Conservation (phyloP, 2,797 vertebrate genomes). For the Champsocephalus esox region DNA sequence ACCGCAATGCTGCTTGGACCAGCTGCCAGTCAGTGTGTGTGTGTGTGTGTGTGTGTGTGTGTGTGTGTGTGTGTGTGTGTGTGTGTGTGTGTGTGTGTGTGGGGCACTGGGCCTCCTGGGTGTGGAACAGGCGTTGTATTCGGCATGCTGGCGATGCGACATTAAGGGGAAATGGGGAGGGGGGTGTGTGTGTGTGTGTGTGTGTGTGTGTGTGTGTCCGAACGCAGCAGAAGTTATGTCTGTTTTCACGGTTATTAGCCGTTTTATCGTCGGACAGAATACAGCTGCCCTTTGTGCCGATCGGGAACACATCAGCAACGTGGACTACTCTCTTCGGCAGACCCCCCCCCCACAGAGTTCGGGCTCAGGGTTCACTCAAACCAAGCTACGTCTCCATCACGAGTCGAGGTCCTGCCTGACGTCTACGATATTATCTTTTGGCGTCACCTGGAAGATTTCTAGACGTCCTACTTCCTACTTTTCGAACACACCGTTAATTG, state of each 20-base stretch:
- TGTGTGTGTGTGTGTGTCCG: background rate
- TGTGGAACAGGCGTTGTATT: conserved; percentile 63
- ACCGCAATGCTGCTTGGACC: too few relatives aligned
- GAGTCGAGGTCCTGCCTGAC: too few relatives aligned
- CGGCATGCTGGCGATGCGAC: conserved; percentile 33
- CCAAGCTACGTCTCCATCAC: too few relatives aligned
- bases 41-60: too few relatives aligned
- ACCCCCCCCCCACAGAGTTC: too few relatives aligned
- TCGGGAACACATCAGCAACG: background rate
- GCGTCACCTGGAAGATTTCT: too few relatives aligned
- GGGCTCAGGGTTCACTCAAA: too few relatives aligned
- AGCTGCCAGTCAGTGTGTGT: conserved; percentile 10
- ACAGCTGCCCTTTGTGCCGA: background rate
- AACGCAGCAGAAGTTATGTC: background rate
- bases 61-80: too few relatives aligned
- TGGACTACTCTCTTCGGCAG: background rate
- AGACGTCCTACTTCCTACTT: too few relatives aligned
- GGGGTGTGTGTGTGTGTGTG: background rate
- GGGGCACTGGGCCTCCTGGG: conserved; percentile 54
- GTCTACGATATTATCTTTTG: too few relatives aligned
- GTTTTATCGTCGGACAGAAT: conserved; percentile 8
- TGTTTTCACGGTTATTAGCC: conserved; percentile 15
- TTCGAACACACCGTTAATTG: too few relatives aligned
- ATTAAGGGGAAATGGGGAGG: conserved; percentile 28
- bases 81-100: too few relatives aligned